Evolutionary conservation across 2,888 invertebrate species (phyloP), one percentile per base, ranked within the genome.

Genomic region (Megaustenia siamemsis): DNA sequence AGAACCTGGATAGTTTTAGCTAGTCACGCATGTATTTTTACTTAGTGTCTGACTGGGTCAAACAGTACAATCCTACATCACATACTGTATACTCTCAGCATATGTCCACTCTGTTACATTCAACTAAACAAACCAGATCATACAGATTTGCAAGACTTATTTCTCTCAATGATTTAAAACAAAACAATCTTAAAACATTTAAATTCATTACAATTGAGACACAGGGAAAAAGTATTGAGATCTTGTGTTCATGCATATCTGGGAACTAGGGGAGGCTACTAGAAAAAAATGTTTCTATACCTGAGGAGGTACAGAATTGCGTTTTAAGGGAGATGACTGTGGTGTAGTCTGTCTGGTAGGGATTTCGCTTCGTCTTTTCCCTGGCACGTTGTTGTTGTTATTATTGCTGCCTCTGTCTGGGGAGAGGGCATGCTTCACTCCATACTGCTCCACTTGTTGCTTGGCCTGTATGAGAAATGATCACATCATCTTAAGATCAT

Each of bases 271-370:
- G 49, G 49, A 49, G 49, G 53, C 49, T 49, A 73, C 73, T 18
- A 73, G 8, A 32, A 73, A 73, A 49, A 45, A 18, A 60, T 75
- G 32, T 71, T 8, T 28, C 24, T 12, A 43, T 83, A 83, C 83
- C 73, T 85, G 88, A 18, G 88, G 84, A 38, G 90, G 90, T n/a
- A 89, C 90, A 12, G 90, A 90, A 82, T 90, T 90, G 53, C 90
- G 83, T 76, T 90, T 90, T 6, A 88, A 79, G 35, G 86, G 86
- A 4, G 90, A 87, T 56, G 82, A 77, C 71, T 84, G 81, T 24
- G 83, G 81, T 69, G 86, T 80, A 6, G 84, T 28, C 63, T 80
- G 80, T 28, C 77, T 66, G 56, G 80, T 49, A 0, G 81, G 81
- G 69, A 82, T 82, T 18, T 85, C 82, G 38, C 82, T 82, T 63